Base-by-base conservation (phyloP, 2,888 invertebrate species). In the Lithophane leautieri region DNA sequence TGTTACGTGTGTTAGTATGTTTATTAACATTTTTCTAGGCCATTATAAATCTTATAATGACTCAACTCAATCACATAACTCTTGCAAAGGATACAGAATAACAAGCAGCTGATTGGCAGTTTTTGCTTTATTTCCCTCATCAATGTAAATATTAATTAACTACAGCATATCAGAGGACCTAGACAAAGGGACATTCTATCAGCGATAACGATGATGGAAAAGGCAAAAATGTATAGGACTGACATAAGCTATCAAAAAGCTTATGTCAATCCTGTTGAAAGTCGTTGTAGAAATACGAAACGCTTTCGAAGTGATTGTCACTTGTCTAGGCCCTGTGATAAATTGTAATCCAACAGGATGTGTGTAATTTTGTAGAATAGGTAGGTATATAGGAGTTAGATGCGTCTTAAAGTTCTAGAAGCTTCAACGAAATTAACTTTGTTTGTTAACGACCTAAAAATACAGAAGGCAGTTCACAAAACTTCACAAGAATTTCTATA, bases 401-500 rank as follows among this genome's bases (percentile, higher is more conserved):
- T 47, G 12, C 42, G 25, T 68, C 34, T 50, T 52, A 54, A 65
- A 25, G 16, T 70, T 67, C 61, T 73, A 69, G 54, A 79, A 52
- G n/a, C 19, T 42, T 62, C 62, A 70, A 60, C 28, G 76, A 73
- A 72, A 70, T 44, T 54, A 54, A 72, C 62, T 42, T 65, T 75
- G 63, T 79, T 63, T 76, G 58, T 58, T 61, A 4, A 63, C 42
- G 28, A 69, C 52, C 62, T 56, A 76, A 75, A 76, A 83, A 85
- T 77, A 83, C 82, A 80, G 70, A 75, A 81, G 73, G 70, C 62
- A 80, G 76, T 65, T 71, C 62, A 83, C 52, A 70, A 75, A 81
- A 73, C 69, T 69, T 74, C 63, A 65, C 74, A 80, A 83, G 87
- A 89, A 89, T 89, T 88, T 88, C 81, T 83, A 86, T 88, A 84